Evolutionary conservation across 2,888 invertebrate genomes (phyloP), one percentile per base, ranked within the genome.

Genomic region (Aelia acuminata): DNA sequence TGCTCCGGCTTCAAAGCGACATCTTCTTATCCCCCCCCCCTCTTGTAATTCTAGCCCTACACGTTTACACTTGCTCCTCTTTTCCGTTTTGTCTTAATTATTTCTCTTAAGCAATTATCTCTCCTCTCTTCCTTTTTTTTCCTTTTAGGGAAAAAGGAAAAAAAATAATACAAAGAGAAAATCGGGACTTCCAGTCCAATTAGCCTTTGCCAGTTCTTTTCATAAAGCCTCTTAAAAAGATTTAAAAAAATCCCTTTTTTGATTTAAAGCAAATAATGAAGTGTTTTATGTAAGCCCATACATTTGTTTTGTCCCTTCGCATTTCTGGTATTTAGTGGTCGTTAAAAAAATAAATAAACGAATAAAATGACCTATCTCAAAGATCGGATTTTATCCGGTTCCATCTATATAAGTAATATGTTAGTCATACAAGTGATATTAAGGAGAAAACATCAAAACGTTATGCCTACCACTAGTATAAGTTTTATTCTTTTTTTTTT

Each of bases 221-320:
- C 63, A 18, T 20, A 70, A 70, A 70, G 63, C 63, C 63, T 70
- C 63, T 70, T 70, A 70, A 35, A 70, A 70, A 70, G 35, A 57
- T 57, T 4, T 18, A 26, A 26, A 22, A 53, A 53, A 70, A 70
- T 8, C 35, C 20, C 22, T 70, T 70, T 70, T 35, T 70, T 31
- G 63, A 35, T 70, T 70, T 26, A n/a, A n/a, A 10, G n/a, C 22
- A 53, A 53, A n/a, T 57, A 57, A 57, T 26, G 57, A 26, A 57
- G 11, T 11, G 11, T 15, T 1, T 7, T 57, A 26, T 57, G 26
- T 26, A 0, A 26, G 11, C 1, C 11, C 26, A 13, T 26, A 26
- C 10, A n/a, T 26, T 26, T 13, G 13, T 8, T 35, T 31, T 70
- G 35, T 70, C 20, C 10, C n/a, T n/a, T n/a, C n/a, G n/a, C n/a